Percentiles rank a stretch among this genome's conserved stretches.
These are phyloP conservation scores for Gambusia yucatana DNA, from an alignment of 2,797 vertebrate species.

Conservation along the genomic window DNA sequence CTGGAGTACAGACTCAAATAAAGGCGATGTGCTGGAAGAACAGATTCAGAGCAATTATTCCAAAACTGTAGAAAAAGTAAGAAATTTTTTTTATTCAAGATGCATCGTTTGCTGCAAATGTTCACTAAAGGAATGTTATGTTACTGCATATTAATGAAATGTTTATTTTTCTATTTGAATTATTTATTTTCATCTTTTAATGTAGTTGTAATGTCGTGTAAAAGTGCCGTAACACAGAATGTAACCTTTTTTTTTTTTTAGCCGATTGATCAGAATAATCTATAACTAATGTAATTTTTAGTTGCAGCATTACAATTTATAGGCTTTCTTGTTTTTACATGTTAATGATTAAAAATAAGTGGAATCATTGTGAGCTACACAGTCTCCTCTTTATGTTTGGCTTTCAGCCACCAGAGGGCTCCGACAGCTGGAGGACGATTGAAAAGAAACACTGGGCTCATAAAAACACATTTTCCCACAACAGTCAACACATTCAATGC, in stretches of 20 bases:
- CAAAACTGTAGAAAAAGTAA: too few species aligned
- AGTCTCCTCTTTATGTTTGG: neutral
- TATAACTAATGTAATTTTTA: neutral
- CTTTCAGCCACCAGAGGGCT: slow-evolving; percentile 41
- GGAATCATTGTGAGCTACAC: neutral
- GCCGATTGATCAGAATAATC: neutral
- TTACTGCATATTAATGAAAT: neutral
- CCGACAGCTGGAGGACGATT: neutral
- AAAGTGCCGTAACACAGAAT: neutral
- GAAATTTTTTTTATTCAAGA: too few species aligned
- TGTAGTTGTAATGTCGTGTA: neutral
- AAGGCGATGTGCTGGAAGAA: neutral
- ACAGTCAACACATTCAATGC: neutral
- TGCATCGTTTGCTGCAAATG: neutral
- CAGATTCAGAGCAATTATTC: too few species aligned
- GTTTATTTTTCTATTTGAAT: neutral
- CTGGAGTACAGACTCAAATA: neutral
- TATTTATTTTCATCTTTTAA: neutral
- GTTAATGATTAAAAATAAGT: neutral
- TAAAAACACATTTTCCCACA: neutral
- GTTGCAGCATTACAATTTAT: neutral
- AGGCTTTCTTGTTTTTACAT: neutral
- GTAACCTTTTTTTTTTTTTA: neutral
- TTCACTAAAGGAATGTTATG: neutral
- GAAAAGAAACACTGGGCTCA: neutral